Conservation (phyloP, 2,113 vertebrate species). For the Hymenochirus boettgeri region DNA sequence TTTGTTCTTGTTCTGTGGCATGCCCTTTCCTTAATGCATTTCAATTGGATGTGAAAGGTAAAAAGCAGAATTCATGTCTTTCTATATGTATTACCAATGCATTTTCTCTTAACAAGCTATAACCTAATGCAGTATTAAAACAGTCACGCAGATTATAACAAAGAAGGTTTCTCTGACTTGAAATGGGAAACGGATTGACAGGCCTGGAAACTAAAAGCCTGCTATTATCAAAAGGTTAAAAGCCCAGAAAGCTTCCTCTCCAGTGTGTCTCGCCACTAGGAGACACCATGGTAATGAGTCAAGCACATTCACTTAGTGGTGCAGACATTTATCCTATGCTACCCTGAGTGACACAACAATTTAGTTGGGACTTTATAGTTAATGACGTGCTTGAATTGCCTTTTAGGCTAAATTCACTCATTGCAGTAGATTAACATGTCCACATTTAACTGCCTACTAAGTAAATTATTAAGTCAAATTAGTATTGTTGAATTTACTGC, state of each 20-base stretch:
- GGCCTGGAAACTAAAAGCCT: conserved; percentile 34
- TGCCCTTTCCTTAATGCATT: too few species aligned
- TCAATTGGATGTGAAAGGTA: too few species aligned
- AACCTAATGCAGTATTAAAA: background rate
- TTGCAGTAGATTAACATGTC: conserved; percentile 17
- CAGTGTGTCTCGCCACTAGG: conserved; percentile 35
- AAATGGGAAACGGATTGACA: conserved; percentile 6
- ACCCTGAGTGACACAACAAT: conserved; percentile 9
- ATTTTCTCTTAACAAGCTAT: too few species aligned
- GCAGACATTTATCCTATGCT: conserved; percentile 9
- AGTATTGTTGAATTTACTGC: background rate
- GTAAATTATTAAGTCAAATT: conserved; percentile 13
- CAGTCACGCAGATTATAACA: background rate
- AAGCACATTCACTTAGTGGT: conserved; percentile 23
- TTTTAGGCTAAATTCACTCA: background rate
- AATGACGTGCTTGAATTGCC: conserved; percentile 7
- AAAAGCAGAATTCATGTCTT: too few species aligned
- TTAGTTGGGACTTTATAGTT: conserved; percentile 3
- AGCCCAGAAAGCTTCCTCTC: conserved; percentile 25
- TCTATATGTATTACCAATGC: too few species aligned
- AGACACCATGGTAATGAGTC: conserved; percentile 32
- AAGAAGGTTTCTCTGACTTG: background rate
- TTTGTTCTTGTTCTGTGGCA: too few species aligned
- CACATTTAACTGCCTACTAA: conserved; percentile 5
- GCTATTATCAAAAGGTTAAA: conserved; percentile 36